A percentile compares a stretch with the other conserved stretches of the same genome.
Evolutionary conservation across 30 jellyfish, hydroid and myxozoan genomes (phyloP).

Genomic region (Hydra vulgaris): DNA sequence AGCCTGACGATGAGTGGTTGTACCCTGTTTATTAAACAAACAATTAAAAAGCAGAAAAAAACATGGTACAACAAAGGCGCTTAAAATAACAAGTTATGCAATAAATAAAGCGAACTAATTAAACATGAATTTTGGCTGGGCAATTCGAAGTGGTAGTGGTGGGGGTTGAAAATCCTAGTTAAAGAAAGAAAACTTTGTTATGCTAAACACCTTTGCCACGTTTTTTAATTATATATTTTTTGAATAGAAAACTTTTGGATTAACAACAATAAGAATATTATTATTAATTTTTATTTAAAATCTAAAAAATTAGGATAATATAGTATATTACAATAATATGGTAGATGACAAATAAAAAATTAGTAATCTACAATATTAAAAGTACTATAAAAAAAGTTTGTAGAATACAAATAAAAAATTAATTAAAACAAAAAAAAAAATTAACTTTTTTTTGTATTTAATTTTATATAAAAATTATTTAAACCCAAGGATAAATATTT

Average conservation of each 20-base stretch:
- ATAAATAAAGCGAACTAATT: neutral
- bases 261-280: neutral
- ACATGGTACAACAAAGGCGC: neutral
- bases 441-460: too few species aligned
- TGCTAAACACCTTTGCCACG: neutral
- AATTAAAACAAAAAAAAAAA: too few species aligned
- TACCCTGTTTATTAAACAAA: neutral
- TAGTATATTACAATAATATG: too few species aligned
- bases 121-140: constrained; percentile 10
- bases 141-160: constrained; percentile 28
- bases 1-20: neutral
- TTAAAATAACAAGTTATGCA: neutral
- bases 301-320: too few species aligned
- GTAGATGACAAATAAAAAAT: too few species aligned
- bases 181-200: neutral
- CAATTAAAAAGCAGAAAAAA: neutral
- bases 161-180: constrained; percentile 23
- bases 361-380: too few species aligned
- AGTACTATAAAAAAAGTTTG: too few species aligned
- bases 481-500: too few species aligned
- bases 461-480: too few species aligned
- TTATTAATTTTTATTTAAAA: too few species aligned
- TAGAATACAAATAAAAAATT: too few species aligned
- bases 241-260: neutral
- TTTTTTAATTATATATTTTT: too few species aligned